Base-by-base conservation (phyloP, 2,113 vertebrate species). In the Corythornis vintsioides region DNA sequence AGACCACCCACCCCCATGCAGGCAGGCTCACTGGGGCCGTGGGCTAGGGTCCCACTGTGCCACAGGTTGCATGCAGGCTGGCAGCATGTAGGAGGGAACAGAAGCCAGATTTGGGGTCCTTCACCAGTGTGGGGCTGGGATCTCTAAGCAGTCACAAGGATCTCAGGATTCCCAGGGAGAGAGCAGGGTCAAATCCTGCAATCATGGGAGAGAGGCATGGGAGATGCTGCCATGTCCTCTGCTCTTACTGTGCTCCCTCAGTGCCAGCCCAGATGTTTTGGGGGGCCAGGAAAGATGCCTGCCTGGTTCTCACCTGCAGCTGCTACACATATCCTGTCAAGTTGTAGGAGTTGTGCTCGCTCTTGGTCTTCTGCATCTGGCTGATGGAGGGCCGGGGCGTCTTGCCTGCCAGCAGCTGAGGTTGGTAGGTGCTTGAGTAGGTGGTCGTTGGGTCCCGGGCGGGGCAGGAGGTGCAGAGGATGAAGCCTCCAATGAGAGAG, bases 401-500 rank as follows among this genome's bases (percentile, higher is more conserved):
- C 76, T 96, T 97, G 57, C 93, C 80, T 0, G 24, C 45, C 75
- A 98, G 91, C 43, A 97, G 93, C 87, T 79, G 94, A 6, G 97
- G 61, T 48, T 90, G 97, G 92, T 96, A 97, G 56, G 83, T 80
- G 50, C 93, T 91, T 3, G 93, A 70, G 45, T 97, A 96, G 75
- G 81, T 53, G 31, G 82, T 8, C 0, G 40, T 70, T 13, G 90
- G 25, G 50, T 92, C 86, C 56, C 50, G 97, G 28, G 88, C 60
- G 29, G 97, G 95, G 92, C 98, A 99, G 11, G 99, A 99, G 42
- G 97, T 88, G 33, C 98, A 98, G 83, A 99, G 98, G 94, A 99
- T 97, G 81, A 96, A 97, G 16, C 99, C 99, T 0, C 98, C 98
- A 11, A 99, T 28, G 74, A 99, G 89, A 64, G 98, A 98, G 67